Percentiles rank a stretch among this genome's conserved stretches.
phyloP scores from a whole-genome alignment of 1,140 invertebrate species.

The Drosophila ercepeae region DNA sequence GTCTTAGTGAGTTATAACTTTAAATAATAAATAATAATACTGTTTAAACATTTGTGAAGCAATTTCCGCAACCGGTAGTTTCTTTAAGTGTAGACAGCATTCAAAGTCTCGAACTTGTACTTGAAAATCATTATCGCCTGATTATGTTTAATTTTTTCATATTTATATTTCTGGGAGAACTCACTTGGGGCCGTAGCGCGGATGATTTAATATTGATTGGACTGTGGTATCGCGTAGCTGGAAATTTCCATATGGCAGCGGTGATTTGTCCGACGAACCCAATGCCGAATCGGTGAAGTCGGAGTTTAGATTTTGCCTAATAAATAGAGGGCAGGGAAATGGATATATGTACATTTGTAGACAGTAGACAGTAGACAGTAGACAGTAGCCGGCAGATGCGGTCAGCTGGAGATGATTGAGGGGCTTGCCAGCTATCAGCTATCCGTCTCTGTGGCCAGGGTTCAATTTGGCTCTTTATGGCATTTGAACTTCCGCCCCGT shows the following conservation, averaged over 20 bases:
- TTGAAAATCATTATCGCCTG: conserved; percentile 13
- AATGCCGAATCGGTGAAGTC: conserved; percentile 97
- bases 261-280: conserved; percentile 94
- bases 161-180: conserved; percentile 57
- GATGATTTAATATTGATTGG: conserved; percentile 96
- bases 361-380: neutral
- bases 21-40: too few species aligned
- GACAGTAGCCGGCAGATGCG: conserved; percentile 51
- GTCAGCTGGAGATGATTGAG: conserved; percentile 55
- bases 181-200: conserved; percentile 93
- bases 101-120: conserved; percentile 6
- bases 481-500: conserved; percentile 61
- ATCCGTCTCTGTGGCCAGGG: conserved; percentile 1
- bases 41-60: neutral
- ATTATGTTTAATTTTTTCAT: conserved; percentile 13
- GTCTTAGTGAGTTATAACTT: neutral
- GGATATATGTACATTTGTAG: neutral
- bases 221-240: conserved; percentile 96
- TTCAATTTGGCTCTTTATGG: conserved; percentile 58
- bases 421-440: conserved; percentile 44
- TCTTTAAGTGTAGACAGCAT: neutral
- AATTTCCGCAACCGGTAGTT: neutral
- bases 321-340: neutral
- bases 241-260: conserved; percentile 96
- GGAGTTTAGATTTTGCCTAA: conserved; percentile 96